Percentiles rank a stretch among this genome's conserved stretches.
These are phyloP conservation scores for Petrocephalus schoutedeni DNA, from an alignment of 2,797 vertebrate genomes.

Conservation along the genomic window DNA sequence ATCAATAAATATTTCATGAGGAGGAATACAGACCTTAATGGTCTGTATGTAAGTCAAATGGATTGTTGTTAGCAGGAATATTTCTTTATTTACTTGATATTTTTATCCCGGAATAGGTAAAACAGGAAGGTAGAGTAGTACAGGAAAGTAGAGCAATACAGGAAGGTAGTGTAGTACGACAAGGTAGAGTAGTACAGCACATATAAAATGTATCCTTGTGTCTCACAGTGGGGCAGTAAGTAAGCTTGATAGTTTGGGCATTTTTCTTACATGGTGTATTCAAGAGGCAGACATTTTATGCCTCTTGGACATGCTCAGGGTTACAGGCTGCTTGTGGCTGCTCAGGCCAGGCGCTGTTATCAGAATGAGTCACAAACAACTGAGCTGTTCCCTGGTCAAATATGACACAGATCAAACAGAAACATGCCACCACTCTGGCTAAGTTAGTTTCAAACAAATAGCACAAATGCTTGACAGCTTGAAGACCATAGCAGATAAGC, in stretches of 20 bases:
- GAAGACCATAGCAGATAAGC: neutral
- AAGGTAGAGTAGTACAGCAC: neutral
- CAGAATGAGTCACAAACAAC: neutral
- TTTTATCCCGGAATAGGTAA: neutral
- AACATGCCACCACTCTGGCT: neutral
- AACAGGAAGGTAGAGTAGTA: neutral
- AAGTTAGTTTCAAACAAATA: neutral
- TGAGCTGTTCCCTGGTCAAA: slow-evolving; percentile 25
- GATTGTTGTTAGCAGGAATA: neutral
- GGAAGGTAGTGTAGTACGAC: neutral
- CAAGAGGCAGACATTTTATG: neutral
- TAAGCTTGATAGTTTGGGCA: neutral
- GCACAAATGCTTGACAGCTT: neutral
- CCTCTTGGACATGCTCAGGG: slow-evolving; percentile 36
- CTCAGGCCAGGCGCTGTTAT: neutral
- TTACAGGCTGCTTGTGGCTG: slow-evolving; percentile 18
- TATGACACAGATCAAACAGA: neutral
- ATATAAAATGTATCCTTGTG: neutral
- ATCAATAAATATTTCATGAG: neutral
- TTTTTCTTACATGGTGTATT: neutral
- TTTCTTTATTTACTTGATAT: slow-evolving; percentile 14
- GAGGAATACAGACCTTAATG: neutral
- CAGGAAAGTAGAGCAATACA: neutral
- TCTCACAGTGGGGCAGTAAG: too few relatives aligned
- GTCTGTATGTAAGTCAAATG: neutral